Conservation (phyloP, 2,113 vertebrate genomes). For the Anguilla rostrata region DNA sequence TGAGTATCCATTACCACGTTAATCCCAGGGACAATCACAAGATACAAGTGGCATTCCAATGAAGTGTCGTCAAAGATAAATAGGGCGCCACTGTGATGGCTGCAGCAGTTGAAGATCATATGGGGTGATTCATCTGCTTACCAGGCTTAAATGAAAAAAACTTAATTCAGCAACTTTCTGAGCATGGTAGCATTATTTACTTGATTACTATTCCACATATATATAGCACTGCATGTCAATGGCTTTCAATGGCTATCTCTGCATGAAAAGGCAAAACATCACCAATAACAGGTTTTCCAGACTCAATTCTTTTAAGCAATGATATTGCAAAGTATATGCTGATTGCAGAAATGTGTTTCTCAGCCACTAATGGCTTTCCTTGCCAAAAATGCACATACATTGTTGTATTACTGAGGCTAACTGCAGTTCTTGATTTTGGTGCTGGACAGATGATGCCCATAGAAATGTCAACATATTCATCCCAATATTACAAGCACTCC, state of each 20-base stretch:
- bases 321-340: not conserved
- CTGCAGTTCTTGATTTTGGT: not conserved
- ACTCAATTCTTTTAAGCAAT: not conserved
- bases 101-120: not conserved
- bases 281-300: not conserved
- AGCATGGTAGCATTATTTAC: not conserved
- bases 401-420: not conserved
- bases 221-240: constrained; percentile 29
- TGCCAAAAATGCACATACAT: not conserved
- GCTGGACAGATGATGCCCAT: not conserved
- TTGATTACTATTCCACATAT: constrained; percentile 37
- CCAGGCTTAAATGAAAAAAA: constrained; percentile 28
- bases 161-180: constrained; percentile 13
- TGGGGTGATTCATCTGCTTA: constrained; percentile 23
- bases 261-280: constrained; percentile 26
- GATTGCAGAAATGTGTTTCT: not conserved
- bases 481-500: not conserved
- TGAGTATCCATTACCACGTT: constrained; percentile 26
- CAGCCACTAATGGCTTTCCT: not conserved
- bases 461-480: not conserved
- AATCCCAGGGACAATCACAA: constrained; percentile 31
- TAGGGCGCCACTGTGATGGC: constrained; percentile 31
- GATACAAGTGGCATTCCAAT: constrained; percentile 34
- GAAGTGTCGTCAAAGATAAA: constrained; percentile 36
- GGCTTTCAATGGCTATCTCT: constrained; percentile 25